Conservation (phyloP, 2,888 invertebrate genomes). For the Philhelius pedissequus region DNA sequence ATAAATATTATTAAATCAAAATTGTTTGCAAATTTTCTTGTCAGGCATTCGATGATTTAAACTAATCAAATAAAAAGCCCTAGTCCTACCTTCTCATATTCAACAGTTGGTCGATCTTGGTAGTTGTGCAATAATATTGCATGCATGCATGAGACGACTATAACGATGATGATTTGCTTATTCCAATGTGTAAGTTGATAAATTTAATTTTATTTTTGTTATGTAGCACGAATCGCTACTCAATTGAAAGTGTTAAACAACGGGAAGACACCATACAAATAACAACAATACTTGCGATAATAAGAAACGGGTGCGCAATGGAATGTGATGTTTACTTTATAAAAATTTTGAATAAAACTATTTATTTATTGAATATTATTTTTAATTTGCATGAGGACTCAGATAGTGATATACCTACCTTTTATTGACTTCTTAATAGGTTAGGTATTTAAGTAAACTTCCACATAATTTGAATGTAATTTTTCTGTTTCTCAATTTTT, state of each 20-base stretch:
- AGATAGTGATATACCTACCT: background rate
- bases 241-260: conserved; percentile 54
- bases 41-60: conserved; percentile 37
- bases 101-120: conserved; percentile 23
- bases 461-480: background rate
- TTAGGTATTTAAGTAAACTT: background rate
- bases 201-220: conserved; percentile 1
- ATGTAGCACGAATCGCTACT: conserved; percentile 35
- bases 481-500: background rate
- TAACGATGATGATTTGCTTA: background rate
- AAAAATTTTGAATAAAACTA: conserved; percentile 11
- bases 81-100: conserved; percentile 23
- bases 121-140: conserved; percentile 29
- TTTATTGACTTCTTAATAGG: background rate
- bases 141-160: conserved; percentile 16
- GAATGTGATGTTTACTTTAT: conserved; percentile 31
- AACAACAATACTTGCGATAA: background rate
- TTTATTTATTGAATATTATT: background rate
- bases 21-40: conserved; percentile 21
- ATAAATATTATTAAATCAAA: conserved; percentile 46
- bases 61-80: conserved; percentile 41
- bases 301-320: background rate
- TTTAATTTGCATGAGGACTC: background rate
- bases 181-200: conserved; percentile 50
- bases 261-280: background rate